Evolutionary conservation across 2,888 invertebrate species (phyloP), one percentile per base, ranked within the genome.

Genomic region (Melieria omissa): DNA sequence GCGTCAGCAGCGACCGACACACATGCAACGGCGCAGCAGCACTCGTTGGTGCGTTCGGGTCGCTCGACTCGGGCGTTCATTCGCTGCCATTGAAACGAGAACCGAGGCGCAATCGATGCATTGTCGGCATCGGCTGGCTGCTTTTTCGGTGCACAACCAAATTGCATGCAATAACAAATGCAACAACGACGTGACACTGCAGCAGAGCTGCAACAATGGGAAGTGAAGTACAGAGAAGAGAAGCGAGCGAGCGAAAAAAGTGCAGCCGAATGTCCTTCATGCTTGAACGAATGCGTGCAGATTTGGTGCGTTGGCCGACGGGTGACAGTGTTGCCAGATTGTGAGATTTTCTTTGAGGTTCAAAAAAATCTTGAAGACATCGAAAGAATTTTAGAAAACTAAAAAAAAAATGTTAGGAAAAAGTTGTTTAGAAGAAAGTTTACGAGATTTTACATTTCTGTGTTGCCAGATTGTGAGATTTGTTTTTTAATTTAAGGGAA

Each of bases 251-350:
- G 54, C 14, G 54, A 14, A 45, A 44, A 10, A 29, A 10, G 45
- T 29, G 55, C 12, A 42, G 8, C 29, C 10, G 14, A 41, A 6
- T 64, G 16, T 55, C 57, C 64, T 65, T 60, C 62, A 52, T 49
- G 41, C 52, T 60, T 61, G 47, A 45, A 46, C 61, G 42, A 16
- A 14, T 16, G 47, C 65, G 63, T 42, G 46, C n/a, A 57, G n/a
- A 29, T 29, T 29, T 62, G 54, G 42, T 10, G 44, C 55, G 16
- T 42, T 44, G 42, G 16, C n/a, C 45, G 12, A 12, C 60, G 44
- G 42, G 7, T 52, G 9, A 58, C 44, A 52, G 12, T 29, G 29
- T 12, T 52, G 42, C 60, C 44, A 14, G 60, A 42, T 41, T 60
- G 67, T 29, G 29, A 29, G 29, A 29, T 1, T 29, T 29, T 29